These are phyloP conservation scores for Poeciliopsis turneri DNA, from an alignment of 2,797 vertebrate genomes.

Conservation along the genomic window DNA sequence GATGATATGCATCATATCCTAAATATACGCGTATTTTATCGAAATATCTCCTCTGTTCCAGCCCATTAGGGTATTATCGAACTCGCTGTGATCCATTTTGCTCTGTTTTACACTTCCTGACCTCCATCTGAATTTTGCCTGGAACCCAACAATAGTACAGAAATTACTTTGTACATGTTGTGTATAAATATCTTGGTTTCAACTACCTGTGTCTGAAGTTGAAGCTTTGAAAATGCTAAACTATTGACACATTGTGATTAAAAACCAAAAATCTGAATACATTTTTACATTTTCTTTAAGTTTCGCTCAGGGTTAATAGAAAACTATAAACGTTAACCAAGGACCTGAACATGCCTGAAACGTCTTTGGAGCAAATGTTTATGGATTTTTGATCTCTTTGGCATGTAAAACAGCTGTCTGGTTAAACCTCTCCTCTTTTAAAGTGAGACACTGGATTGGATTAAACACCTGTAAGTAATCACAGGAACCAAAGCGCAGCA, in stretches of 20 bases:
- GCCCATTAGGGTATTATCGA: too few relatives aligned
- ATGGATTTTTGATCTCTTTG: conserved; percentile 11
- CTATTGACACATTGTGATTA: neutral
- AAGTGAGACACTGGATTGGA: conserved; percentile 24
- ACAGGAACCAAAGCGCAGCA: conserved; percentile 43
- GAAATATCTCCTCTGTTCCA: too few relatives aligned
- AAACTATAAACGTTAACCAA: neutral
- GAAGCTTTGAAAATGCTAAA: neutral
- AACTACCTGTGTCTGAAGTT: neutral
- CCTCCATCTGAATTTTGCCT: neutral
- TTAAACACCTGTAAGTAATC: conserved; percentile 55
- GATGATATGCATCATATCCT: too few relatives aligned
- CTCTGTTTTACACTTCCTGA: too few relatives aligned
- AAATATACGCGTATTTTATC: too few relatives aligned
- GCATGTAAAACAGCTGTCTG: conserved; percentile 12
- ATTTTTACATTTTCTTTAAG: neutral
- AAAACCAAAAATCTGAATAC: neutral
- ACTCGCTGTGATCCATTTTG: too few relatives aligned
- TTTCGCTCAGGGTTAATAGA: neutral
- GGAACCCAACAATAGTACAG: neutral
- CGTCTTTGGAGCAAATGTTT: conserved; percentile 26
- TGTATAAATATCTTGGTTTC: neutral
- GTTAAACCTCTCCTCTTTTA: conserved; percentile 36
- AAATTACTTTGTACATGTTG: neutral
- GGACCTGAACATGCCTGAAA: conserved; percentile 1